Evolutionary conservation across 2,113 vertebrate species (phyloP), one percentile per base, ranked within the genome.

Genomic region (Corydoras sp.): DNA sequence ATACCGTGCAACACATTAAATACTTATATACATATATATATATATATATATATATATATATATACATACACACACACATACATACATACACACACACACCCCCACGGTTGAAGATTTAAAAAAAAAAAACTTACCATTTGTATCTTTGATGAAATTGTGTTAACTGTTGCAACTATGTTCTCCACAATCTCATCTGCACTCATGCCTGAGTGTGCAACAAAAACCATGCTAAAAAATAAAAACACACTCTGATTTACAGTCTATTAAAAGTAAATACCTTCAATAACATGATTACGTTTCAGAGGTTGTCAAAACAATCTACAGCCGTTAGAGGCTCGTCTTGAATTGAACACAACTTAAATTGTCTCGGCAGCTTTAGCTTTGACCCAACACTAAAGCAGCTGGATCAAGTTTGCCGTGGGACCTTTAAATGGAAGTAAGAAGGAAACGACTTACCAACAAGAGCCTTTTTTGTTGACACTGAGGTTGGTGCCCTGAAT

Each of bases 161-260:
- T 31, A 30, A 90, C 83, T 2, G 88, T 87, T 9, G 86, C 85
- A 14, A 83, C 58, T 1, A 92, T 68, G 31, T 96, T 96, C 43
- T 94, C 91, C 0, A 88, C 55, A 62, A 94, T 79, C 60, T 93
- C 81, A 0, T 90, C 86, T 18, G 83, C 80, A 0, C 87, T 83
- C 94, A 96, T 93, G 51, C 79, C 85, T 0, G 89, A 90, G 81
- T 93, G 90, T 64, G 85, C 94, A 31, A 96, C 63, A n/a, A 79
- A 87, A 1, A 83, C 76, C 79, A 92, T 87, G 72, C 94, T 96
- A 9, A 86, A 12, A 62, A 68, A 53, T 9, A 7, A 51, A 51
- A 51, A 51, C 49, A 51, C 49, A 51, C 7, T 24, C 7, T 24
- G 18, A 24, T 24, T 24, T 24, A 24, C 18, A 24, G 18, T 24